A percentile compares a stretch with the other conserved stretches of the same genome.
These are phyloP conservation scores for Stichopus chloronotus DNA, from an alignment of 35 echinoderm and acorn worm species.

Conservation along the genomic window DNA sequence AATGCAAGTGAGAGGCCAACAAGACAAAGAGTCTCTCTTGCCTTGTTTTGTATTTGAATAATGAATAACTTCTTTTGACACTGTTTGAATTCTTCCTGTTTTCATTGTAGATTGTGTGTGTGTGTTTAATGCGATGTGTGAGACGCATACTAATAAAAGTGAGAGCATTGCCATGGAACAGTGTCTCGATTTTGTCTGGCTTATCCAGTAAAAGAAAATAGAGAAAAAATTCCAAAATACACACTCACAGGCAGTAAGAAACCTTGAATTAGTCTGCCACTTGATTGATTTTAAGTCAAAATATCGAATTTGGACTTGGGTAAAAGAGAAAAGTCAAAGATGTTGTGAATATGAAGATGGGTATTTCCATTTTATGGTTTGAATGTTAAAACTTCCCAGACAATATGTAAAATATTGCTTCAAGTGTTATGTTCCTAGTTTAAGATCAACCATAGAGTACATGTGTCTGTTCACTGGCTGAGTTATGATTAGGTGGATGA, in stretches of 20 bases:
- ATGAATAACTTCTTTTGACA: not conserved
- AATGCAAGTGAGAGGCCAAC: too few relatives aligned
- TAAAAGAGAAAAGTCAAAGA: not conserved
- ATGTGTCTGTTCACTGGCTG: too few relatives aligned
- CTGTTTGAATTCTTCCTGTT: not conserved
- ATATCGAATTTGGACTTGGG: not conserved
- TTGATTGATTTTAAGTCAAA: conserved; percentile 12
- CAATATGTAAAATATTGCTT: too few relatives aligned
- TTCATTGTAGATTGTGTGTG: not conserved
- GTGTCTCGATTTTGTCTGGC: not conserved
- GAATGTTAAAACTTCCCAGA: too few relatives aligned
- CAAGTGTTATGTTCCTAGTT: too few relatives aligned
- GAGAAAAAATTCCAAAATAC: not conserved
- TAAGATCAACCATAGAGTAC: too few relatives aligned
- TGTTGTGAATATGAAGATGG: too few relatives aligned
- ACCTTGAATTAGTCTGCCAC: not conserved
- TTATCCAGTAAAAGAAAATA: not conserved
- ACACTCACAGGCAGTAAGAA: not conserved
- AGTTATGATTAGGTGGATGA: too few relatives aligned
- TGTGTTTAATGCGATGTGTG: not conserved
- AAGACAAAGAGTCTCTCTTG: not conserved
- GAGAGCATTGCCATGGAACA: not conserved
- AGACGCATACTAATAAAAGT: not conserved
- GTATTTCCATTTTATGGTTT: too few relatives aligned
- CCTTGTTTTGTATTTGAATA: not conserved